A percentile compares a stretch with the other conserved stretches of the same genome.
These are phyloP conservation scores for Nothocercus julius DNA, from an alignment of 2,113 vertebrate genomes.

Conservation along the genomic window DNA sequence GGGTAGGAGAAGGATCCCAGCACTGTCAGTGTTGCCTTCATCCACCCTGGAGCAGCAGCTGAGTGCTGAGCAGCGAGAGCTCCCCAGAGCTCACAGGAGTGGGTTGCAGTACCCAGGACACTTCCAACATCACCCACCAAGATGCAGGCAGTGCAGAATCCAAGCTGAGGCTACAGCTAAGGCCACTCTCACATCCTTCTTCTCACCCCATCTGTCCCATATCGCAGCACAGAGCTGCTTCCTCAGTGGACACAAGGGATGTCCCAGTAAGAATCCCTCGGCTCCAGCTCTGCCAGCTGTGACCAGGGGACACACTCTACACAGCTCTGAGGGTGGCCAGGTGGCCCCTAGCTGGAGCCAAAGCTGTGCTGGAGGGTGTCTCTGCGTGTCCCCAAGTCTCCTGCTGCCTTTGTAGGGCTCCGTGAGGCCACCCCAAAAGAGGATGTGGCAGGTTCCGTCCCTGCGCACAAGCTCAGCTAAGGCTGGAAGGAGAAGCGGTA, in stretches of 20 bases:
- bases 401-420: rapidly evolving
- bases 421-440: rapidly evolving
- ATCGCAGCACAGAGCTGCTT: not conserved
- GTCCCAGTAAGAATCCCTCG: not conserved
- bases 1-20: not conserved
- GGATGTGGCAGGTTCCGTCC: not conserved
- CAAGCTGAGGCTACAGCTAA: not conserved
- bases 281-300: not conserved
- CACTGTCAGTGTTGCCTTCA: no score
- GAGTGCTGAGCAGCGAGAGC: not conserved
- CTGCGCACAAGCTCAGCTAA: rapidly evolving
- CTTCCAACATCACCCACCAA: not conserved
- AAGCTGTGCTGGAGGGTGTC: not conserved
- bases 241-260: not conserved
- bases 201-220: not conserved
- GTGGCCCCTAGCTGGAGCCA: not conserved
- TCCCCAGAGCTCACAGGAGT: not conserved
- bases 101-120: not conserved
- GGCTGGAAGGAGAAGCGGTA: rapidly evolving
- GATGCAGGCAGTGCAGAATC: rapidly evolving
- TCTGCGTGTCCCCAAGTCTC: not conserved
- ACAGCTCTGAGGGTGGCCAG: not conserved
- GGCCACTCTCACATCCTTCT: rapidly evolving
- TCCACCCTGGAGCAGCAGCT: not conserved
- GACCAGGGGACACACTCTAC: no score